Base-by-base conservation (phyloP, 2,113 vertebrate species). In the Trochalopteron elliotii region DNA sequence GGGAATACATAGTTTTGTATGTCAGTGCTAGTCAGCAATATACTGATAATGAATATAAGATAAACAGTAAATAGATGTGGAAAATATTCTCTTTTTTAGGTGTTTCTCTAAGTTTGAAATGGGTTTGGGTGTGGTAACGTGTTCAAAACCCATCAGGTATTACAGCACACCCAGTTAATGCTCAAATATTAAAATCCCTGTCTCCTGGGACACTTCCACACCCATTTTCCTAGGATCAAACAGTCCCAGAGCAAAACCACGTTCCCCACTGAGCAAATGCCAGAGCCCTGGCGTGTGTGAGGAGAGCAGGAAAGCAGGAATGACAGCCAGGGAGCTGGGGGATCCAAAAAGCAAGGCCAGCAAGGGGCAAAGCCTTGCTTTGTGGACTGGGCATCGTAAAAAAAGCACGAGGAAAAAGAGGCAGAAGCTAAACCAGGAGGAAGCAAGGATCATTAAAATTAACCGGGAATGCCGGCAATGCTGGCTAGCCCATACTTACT, bases 401-500 rank as follows among this genome's bases (percentile, higher is more conserved):
- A 49, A 23, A 95, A 97, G 96, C 97, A 95, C 57, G 93, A 82
- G 79, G n/a, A 59, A 47, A 47, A 67, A 45, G 64, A 92, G 74
- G 94, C 93, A 96, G 69, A 95, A 97, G 95, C 97, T 97, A 96
- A 94, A 95, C 95, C 96, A 74, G 72, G 78, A 93, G 74, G 90
- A 97, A 97, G 97, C 97, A 96, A 97, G 97, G 89, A 85, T 96
- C 59, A n/a, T 95, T 25, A 89, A 12, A 4, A 97, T 67, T 57
- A 91, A 86, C 87, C 83, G 25, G 95, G 95, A 95, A 97, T 44
- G 95, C 97, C 93, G 97, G 94, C 53, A 88, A 25, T 72, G 95
- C 95, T 97, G 94, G 96, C 97, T 97, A 84, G 95, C 97, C 97
- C 97, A 98, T 98, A 98, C 98, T 98, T 98, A 98, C 98, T 97